Evolutionary conservation across 2,113 vertebrate genomes (phyloP).

Genomic region (Galeopterus variegatus): DNA sequence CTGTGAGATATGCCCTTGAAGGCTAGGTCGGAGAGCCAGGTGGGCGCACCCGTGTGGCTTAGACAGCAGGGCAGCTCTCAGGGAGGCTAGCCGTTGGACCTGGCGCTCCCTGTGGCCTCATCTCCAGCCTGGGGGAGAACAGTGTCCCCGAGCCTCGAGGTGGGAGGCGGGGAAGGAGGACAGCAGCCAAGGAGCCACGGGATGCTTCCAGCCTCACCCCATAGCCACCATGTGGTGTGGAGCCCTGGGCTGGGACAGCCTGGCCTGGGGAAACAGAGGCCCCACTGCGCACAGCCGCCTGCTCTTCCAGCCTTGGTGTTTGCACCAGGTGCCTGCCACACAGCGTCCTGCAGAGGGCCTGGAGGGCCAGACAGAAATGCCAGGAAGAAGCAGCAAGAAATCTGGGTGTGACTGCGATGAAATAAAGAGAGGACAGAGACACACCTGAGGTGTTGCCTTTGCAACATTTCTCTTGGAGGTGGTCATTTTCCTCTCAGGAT

Average conservation of each 20-base stretch:
- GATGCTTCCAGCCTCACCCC: background rate
- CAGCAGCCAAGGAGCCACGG: too few species aligned
- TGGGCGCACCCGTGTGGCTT: too few species aligned
- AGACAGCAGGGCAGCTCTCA: too few species aligned
- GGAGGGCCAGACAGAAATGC: background rate
- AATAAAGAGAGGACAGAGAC: background rate
- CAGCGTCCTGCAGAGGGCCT: background rate
- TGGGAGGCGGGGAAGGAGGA: rapidly evolving
- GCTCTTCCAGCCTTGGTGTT: too few species aligned
- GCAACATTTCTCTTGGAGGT: rapidly evolving
- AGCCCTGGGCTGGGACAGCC: background rate
- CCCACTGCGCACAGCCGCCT: too few species aligned
- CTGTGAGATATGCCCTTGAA: background rate
- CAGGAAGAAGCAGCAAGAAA: background rate
- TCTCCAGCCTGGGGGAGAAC: background rate
- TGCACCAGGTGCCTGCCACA: too few species aligned
- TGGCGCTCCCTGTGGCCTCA: rapidly evolving
- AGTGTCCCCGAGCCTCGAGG: background rate
- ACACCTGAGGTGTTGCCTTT: rapidly evolving
- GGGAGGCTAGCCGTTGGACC: background rate
- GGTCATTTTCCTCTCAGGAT: too few species aligned
- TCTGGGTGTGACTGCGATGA: rapidly evolving
- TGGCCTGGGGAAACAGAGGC: too few species aligned
- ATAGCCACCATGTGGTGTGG: background rate
- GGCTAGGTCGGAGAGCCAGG: too few species aligned